Conservation (phyloP, 2,888 invertebrate species). For the Mycalesis mineus region DNA sequence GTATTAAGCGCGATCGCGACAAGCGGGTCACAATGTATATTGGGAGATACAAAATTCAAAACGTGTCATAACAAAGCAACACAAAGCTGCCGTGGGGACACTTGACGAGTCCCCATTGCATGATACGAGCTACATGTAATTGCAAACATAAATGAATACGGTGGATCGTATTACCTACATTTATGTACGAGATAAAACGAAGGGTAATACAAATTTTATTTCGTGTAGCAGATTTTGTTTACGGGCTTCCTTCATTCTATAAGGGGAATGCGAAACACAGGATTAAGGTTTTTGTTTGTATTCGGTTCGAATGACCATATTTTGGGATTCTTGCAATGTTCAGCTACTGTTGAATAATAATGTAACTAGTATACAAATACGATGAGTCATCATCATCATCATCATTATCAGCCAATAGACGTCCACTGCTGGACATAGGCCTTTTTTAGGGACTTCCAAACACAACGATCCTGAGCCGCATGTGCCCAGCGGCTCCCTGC, state of each 20-base stretch:
- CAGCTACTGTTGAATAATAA: too few relatives aligned
- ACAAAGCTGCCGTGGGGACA: slow-evolving; percentile 3
- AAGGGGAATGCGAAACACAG: not conserved
- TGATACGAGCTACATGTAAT: slow-evolving; percentile 14
- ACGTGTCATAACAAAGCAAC: slow-evolving; percentile 10
- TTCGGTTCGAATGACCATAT: not conserved
- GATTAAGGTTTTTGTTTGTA: not conserved
- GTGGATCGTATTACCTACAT: slow-evolving; percentile 10
- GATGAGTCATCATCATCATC: too few relatives aligned
- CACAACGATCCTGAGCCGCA: too few relatives aligned
- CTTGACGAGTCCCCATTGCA: slow-evolving; percentile 14
- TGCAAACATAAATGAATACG: slow-evolving; percentile 19
- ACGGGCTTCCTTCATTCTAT: not conserved
- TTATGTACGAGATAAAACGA: slow-evolving; percentile 9
- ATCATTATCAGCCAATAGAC: too few relatives aligned
- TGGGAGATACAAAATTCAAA: slow-evolving; percentile 7
- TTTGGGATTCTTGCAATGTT: not conserved
- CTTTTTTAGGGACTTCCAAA: too few relatives aligned
- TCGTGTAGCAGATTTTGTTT: not conserved
- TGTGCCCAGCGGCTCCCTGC: too few relatives aligned
- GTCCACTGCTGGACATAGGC: too few relatives aligned
- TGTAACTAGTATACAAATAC: too few relatives aligned
- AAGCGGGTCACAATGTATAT: not conserved
- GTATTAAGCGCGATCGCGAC: not conserved
- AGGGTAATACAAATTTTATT: slow-evolving; percentile 9